phyloP scores from a whole-genome alignment of 1,140 invertebrate genomes.

The Bombus pyrosoma region DNA sequence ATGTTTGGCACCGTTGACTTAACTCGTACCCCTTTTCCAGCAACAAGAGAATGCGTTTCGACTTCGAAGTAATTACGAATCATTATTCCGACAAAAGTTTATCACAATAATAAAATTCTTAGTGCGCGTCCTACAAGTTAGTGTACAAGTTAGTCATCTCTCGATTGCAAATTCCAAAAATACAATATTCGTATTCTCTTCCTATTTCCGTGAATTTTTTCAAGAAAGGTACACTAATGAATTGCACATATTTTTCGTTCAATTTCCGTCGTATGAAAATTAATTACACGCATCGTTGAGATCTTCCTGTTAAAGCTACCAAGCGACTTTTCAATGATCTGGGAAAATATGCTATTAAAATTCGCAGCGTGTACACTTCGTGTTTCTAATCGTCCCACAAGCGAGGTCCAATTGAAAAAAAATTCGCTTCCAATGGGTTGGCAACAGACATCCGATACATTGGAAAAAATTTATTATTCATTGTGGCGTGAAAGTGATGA shows the following conservation, averaged over 20 bases:
- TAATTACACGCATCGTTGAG: conserved; percentile 8
- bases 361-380: not conserved
- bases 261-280: conserved; percentile 37
- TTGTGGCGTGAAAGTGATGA: not conserved
- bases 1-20: conserved; percentile 54
- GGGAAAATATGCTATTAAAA: conserved; percentile 9
- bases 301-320: conserved; percentile 12
- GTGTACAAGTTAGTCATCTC: conserved; percentile 18
- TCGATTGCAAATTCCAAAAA: conserved; percentile 50
- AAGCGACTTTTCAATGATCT: conserved; percentile 4
- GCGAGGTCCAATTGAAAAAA: conserved; percentile 11
- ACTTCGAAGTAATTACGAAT: conserved; percentile 1
- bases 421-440: not conserved
- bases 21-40: conserved; percentile 24
- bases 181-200: conserved; percentile 35
- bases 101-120: conserved; percentile 54
- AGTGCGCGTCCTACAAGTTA: conserved; percentile 26
- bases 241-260: conserved; percentile 41
- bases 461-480: not conserved
- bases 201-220: not conserved
- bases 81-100: conserved; percentile 50
- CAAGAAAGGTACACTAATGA: conserved; percentile 25
- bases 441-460: not conserved
- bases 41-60: conserved; percentile 34
- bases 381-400: not conserved